phyloP scores from a whole-genome alignment of 2,113 vertebrate species.

The Gallinago jamesoni region DNA sequence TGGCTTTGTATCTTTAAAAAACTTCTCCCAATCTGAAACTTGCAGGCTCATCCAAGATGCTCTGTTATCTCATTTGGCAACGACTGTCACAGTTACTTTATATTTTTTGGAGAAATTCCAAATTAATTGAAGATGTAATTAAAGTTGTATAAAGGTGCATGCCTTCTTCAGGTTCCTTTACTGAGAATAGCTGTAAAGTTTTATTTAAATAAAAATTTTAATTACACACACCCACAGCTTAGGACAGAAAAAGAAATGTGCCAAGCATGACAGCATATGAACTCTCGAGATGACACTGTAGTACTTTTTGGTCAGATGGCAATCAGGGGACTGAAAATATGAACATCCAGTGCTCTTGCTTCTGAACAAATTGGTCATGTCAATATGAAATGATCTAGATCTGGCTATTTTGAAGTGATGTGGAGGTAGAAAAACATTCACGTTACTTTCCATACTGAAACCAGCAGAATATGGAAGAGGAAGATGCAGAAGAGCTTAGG shows the following conservation, averaged over 20 bases:
- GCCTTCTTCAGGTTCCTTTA: not conserved
- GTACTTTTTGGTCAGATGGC: not conserved
- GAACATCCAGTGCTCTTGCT: not conserved
- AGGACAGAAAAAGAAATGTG: not conserved
- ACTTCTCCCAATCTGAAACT: not conserved
- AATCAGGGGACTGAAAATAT: not conserved
- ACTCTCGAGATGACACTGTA: not conserved
- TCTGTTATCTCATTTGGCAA: not conserved
- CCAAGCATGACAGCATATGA: rapidly evolving
- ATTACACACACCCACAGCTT: not conserved
- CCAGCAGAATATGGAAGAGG: not conserved
- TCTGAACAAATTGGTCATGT: not conserved
- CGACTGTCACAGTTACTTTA: not conserved
- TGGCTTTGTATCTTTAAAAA: not conserved
- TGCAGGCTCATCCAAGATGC: not conserved
- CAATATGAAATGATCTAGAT: not conserved
- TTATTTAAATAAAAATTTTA: not conserved
- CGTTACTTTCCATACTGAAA: not conserved
- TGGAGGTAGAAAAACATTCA: not conserved
- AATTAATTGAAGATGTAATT: not conserved
- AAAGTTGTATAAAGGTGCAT: not conserved
- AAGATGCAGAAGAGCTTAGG: not conserved
- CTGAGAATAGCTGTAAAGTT: not conserved
- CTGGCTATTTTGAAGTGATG: not conserved
- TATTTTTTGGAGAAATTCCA: not conserved